These are phyloP conservation scores for Ceratosolen fusciceps DNA, from an alignment of 1,140 invertebrate species.

Conservation along the genomic window DNA sequence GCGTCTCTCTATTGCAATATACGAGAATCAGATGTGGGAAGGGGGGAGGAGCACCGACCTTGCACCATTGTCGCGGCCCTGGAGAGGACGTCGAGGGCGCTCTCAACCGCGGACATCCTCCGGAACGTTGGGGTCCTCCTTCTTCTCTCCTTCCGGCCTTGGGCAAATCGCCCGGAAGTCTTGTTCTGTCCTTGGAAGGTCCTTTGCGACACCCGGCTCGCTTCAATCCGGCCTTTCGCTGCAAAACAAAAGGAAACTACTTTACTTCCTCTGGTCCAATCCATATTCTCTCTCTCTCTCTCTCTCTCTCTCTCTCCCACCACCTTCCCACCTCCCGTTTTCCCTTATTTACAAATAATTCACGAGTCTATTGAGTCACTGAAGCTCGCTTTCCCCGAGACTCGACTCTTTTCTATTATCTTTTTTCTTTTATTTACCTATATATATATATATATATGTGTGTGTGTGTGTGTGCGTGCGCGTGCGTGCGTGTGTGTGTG, in stretches of 20 bases:
- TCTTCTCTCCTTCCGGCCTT: not conserved
- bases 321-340: not conserved
- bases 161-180: not conserved
- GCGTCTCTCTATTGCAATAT: no score
- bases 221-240: no score
- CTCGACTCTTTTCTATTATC: no score
- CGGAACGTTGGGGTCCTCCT: not conserved
- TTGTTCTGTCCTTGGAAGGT: not conserved
- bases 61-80: conserved; percentile 93
- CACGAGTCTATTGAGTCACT: no score
- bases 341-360: not conserved
- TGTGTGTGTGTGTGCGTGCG: no score
- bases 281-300: not conserved
- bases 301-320: not conserved
- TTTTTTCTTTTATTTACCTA: no score
- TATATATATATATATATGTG: no score
- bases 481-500: no score
- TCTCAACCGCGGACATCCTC: conserved; percentile 78
- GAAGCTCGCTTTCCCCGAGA: no score
- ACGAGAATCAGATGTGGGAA: not conserved
- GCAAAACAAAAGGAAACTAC: not conserved
- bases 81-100: conserved; percentile 88
- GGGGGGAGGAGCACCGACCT: conserved; percentile 71
- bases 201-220: not conserved
- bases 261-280: no score